A percentile compares a stretch with the other conserved stretches of the same genome.
Evolutionary conservation across 2,113 vertebrate genomes (phyloP).

Genomic region (Cyanoramphus novaezelandiae): DNA sequence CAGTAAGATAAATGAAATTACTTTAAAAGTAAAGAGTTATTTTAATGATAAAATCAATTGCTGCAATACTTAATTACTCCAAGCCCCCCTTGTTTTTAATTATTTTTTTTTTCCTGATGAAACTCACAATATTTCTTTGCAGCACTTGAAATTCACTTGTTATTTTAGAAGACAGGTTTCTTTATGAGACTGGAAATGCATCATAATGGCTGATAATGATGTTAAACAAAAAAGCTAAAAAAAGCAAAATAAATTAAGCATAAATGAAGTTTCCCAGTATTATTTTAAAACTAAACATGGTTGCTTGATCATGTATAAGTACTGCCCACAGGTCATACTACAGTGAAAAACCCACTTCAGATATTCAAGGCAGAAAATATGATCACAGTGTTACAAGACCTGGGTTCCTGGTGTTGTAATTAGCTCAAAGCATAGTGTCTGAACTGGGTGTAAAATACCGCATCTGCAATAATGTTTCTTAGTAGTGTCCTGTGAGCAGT

Average conservation of each 20-base stretch:
- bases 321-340: neutral
- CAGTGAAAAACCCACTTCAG: neutral
- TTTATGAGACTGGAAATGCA: neutral
- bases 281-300: neutral
- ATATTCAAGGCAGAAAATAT: neutral
- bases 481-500: neutral
- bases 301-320: neutral
- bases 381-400: neutral
- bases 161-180: neutral
- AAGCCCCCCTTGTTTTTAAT: neutral
- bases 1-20: neutral
- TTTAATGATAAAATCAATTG: constrained; percentile 5
- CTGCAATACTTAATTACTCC: neutral
- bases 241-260: neutral
- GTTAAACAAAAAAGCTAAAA: neutral
- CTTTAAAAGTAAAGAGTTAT: neutral
- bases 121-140: neutral
- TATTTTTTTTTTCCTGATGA: neutral
- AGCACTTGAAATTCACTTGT: neutral
- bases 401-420: neutral
- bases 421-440: neutral
- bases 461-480: neutral
- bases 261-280: neutral
- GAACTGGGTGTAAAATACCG: neutral
- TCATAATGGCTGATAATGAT: neutral